Evolutionary conservation across 2,888 invertebrate species (phyloP).

Genomic region (Rhimphoctona megacephalus): DNA sequence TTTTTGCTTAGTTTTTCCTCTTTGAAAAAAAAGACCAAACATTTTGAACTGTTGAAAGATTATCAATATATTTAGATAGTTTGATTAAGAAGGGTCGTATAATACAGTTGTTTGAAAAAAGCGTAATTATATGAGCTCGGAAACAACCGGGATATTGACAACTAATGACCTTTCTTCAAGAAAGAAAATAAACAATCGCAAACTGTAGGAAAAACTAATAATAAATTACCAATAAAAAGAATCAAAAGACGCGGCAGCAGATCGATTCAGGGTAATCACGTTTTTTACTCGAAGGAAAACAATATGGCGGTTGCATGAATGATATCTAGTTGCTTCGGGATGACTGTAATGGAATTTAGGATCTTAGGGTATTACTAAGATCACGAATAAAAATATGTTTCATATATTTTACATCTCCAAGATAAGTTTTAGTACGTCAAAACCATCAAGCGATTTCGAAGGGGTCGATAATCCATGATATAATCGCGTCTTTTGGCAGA

Average conservation of each 20-base stretch:
- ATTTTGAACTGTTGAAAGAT: neutral
- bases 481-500: constrained; percentile 44
- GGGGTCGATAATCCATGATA: constrained; percentile 5
- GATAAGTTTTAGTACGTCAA: neutral
- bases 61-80: too few species aligned
- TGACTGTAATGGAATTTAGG: too few species aligned
- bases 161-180: too few species aligned
- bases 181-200: too few species aligned
- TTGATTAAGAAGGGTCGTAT: too few species aligned
- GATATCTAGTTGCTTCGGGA: too few species aligned
- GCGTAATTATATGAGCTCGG: too few species aligned
- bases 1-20: neutral
- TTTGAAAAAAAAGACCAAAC: neutral
- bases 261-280: neutral
- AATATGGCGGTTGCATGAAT: neutral
- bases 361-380: too few species aligned
- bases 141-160: too few species aligned
- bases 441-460: neutral
- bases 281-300: neutral
- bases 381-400: neutral
- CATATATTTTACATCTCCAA: neutral
- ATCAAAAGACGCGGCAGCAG: neutral
- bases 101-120: too few species aligned
- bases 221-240: neutral
- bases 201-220: too few species aligned